phyloP scores from a whole-genome alignment of 2,888 invertebrate species.

The Latrodectus elegans region DNA sequence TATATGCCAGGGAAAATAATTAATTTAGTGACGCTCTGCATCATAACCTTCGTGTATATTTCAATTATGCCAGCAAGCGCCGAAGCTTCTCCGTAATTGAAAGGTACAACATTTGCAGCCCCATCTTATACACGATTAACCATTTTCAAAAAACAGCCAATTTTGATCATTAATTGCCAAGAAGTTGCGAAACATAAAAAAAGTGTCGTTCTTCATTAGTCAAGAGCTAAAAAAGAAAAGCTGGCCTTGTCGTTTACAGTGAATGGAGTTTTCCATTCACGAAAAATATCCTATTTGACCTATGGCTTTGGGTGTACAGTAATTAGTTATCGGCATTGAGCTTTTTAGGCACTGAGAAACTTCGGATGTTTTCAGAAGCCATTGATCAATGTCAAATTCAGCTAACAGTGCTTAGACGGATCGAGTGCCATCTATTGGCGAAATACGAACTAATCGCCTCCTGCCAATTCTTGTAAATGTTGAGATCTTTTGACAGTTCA shows the following conservation, averaged over 20 bases:
- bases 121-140: slow-evolving; percentile 33
- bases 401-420: slow-evolving; percentile 4
- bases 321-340: slow-evolving; percentile 68
- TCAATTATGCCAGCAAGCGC: slow-evolving; percentile 43
- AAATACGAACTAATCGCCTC: slow-evolving; percentile 19
- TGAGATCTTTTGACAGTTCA: not conserved
- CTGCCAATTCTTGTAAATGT: not conserved
- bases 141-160: slow-evolving; percentile 51
- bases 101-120: slow-evolving; percentile 26
- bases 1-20: not conserved
- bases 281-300: slow-evolving; percentile 61
- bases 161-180: slow-evolving; percentile 67
- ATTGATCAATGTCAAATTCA: slow-evolving; percentile 67
- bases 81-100: slow-evolving; percentile 41
- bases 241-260: slow-evolving; percentile 49
- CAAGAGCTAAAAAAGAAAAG: slow-evolving; percentile 29
- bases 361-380: slow-evolving; percentile 38
- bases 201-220: slow-evolving; percentile 66
- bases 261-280: slow-evolving; percentile 48
- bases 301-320: slow-evolving; percentile 62
- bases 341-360: slow-evolving; percentile 50
- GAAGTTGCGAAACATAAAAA: slow-evolving; percentile 49
- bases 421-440: slow-evolving; percentile 55
- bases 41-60: slow-evolving; percentile 14
- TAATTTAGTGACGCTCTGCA: not conserved